Percentiles rank a stretch among this genome's conserved stretches.
Evolutionary conservation across 2,113 vertebrate species (phyloP).

Genomic region (Pachyramphus minor): DNA sequence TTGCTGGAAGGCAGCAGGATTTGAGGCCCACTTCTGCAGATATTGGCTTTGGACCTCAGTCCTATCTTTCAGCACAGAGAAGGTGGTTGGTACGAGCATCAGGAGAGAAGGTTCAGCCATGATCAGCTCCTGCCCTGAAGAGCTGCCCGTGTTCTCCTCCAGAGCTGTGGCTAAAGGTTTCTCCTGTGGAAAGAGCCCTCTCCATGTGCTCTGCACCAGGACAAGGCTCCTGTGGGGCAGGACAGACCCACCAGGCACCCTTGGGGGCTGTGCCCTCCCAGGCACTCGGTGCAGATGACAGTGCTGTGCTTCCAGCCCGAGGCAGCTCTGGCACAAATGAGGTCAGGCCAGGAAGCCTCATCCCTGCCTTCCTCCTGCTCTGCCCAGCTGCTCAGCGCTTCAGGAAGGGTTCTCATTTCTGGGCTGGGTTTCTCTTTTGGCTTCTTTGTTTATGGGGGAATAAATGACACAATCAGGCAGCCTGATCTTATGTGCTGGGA

Average conservation of each 20-base stretch:
- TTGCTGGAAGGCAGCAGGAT: not conserved
- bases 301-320: not conserved
- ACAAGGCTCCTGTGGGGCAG: not conserved
- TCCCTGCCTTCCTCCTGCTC: not conserved
- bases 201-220: not conserved
- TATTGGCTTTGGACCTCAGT: not conserved
- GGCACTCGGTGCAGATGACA: not conserved
- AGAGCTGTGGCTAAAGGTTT: not conserved
- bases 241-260: not conserved
- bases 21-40: not conserved
- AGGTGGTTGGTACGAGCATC: not conserved
- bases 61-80: not conserved
- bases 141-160: not conserved
- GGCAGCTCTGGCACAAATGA: not conserved
- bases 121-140: not conserved
- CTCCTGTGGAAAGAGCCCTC: not conserved
- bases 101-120: not conserved
- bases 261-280: not conserved
- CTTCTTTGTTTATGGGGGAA: constrained; percentile 10
- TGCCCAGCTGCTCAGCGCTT: not conserved
- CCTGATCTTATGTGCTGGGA: not conserved
- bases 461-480: not conserved
- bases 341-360: not conserved
- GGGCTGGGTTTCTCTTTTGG: constrained; percentile 1
- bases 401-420: not conserved